Base-by-base conservation (phyloP, 2,888 invertebrate genomes). In the Xylota segnis region DNA sequence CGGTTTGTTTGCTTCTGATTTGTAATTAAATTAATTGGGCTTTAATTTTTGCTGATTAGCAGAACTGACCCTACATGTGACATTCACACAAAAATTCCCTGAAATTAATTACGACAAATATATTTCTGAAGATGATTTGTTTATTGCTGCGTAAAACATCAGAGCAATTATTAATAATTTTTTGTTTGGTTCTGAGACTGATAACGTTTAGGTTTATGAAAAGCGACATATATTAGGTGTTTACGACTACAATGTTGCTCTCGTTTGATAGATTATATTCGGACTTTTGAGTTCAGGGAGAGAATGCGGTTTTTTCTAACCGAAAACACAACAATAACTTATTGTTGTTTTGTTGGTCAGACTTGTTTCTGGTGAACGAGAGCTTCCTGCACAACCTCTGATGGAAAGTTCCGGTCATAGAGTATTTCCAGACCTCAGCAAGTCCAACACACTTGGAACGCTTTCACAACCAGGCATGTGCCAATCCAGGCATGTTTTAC, bases 21-120 rank as follows among this genome's bases (percentile, higher is more conserved):
- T 90, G 91, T 90, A 90, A 90, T 91, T 91, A 90, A 91, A 91
- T 91, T 91, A 91, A 91, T 91, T 91, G 91, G 89, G 89, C 88
- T 91, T 91, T 91, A 91, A 91, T 91, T 90, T 91, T 87, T 72
- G 88, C 88, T 71, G 78, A 78, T 78, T 71, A 78, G 45, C 54
- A n/a, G 40, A 4, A 45, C 14, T 52, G 70, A 70, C 78, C 70
- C 78, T 16, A 43, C 37, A 32, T 5, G 45, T 23, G 43, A 61
- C 70, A 59, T 68, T 63, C 45, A 71, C 54, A 78, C 45, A 63
- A 16, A 70, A 61, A 71, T 56, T 54, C 56, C 16, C 12, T 54
- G 78, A 56, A 70, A 70, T 78, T 78, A 78, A 70, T 78, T 78
- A 78, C 47, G 78, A 71, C 78, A 63, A 70, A 45, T 45, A 56